Conservation (phyloP, 2,797 vertebrate genomes). For the Hemitrygon akajei region DNA sequence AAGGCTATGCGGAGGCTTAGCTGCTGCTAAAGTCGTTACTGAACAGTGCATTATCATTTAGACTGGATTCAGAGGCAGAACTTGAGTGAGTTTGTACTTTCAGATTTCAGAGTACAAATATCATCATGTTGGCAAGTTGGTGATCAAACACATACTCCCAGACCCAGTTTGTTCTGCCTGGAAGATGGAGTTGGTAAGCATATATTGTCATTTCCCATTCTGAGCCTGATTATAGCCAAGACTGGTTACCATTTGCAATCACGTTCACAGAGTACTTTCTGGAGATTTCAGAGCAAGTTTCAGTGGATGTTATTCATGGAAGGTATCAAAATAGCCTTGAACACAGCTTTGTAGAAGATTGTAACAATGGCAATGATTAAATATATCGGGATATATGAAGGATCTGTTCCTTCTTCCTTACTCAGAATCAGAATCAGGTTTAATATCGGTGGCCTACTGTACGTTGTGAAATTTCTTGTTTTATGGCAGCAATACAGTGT, state of each 20-base stretch:
- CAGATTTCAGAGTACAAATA: neutral
- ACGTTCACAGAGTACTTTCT: neutral
- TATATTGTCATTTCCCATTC: neutral
- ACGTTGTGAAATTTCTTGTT: no score
- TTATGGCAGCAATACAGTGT: no score
- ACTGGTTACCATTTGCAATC: neutral
- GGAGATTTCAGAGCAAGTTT: neutral
- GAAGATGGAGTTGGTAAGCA: neutral
- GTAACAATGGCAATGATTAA: neutral
- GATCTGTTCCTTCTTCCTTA: neutral
- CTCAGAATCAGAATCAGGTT: no score
- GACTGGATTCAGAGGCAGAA: neutral
- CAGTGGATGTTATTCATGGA: neutral
- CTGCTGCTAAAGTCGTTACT: neutral
- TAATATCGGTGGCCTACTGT: no score
- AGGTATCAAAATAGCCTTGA: neutral
- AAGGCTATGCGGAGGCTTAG: neutral
- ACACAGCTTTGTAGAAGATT: neutral
- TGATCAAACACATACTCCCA: neutral
- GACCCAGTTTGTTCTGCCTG: neutral
- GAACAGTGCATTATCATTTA: neutral
- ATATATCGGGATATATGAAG: neutral
- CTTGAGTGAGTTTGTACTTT: neutral
- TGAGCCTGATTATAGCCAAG: no score
- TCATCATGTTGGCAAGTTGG: neutral